Evolutionary conservation across 2,888 invertebrate species (phyloP).

Genomic region (Pediacus dermestoides): DNA sequence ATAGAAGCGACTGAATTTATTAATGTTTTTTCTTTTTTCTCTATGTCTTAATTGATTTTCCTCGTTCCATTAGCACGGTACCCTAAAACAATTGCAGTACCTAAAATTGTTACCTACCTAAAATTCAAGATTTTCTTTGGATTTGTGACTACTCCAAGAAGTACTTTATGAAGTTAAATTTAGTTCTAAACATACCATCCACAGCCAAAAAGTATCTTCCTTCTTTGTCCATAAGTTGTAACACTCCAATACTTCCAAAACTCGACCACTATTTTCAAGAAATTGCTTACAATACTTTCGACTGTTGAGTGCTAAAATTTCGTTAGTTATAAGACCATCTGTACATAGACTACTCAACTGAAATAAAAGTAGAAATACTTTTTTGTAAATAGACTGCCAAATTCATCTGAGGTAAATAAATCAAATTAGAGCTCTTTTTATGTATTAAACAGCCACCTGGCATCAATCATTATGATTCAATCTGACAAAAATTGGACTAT

Average conservation of each 20-base stretch:
- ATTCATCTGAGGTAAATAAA: too few relatives aligned
- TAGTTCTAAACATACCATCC: slow-evolving; percentile 28
- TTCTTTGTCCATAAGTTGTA: slow-evolving; percentile 29
- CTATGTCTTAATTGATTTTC: too few relatives aligned
- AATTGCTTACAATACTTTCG: slow-evolving; percentile 21
- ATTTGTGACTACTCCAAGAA: too few relatives aligned
- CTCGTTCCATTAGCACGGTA: too few relatives aligned
- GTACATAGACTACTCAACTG: slow-evolving; percentile 20
- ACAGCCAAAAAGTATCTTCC: slow-evolving; percentile 31
- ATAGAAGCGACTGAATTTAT: too few relatives aligned
- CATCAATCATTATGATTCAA: background rate
- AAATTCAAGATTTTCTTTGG: slow-evolving; percentile 1
- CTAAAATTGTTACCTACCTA: too few relatives aligned
- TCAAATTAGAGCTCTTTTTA: too few relatives aligned
- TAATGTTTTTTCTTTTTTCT: too few relatives aligned
- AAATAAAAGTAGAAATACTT: slow-evolving; percentile 12
- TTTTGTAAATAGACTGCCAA: too few relatives aligned
- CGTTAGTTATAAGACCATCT: slow-evolving; percentile 24
- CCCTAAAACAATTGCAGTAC: too few relatives aligned
- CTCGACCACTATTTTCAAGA: slow-evolving; percentile 19
- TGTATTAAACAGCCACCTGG: too few relatives aligned
- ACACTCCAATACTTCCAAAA: slow-evolving; percentile 21
- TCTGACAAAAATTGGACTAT: background rate
- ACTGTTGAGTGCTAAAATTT: slow-evolving; percentile 24
- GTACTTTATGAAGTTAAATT: background rate